These are phyloP conservation scores for Cerastis rubricosa DNA, from an alignment of 2,888 invertebrate genomes.

Conservation along the genomic window DNA sequence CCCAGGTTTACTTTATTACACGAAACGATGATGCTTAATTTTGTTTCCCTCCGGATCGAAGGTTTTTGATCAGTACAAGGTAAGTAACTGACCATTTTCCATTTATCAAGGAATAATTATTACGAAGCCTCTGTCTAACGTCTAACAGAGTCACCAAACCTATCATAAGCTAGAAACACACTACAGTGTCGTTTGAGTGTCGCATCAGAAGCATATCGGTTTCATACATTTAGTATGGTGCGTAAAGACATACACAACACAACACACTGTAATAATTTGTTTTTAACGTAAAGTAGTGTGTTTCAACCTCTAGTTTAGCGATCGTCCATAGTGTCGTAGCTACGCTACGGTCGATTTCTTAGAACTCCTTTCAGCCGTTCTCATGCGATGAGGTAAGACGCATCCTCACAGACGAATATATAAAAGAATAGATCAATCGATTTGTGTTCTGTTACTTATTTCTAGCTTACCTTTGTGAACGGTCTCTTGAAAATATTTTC, in stretches of 20 bases:
- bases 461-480: neutral
- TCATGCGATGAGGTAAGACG: conserved; percentile 16
- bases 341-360: neutral
- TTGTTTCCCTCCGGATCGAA: neutral
- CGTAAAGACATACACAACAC: neutral
- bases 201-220: neutral
- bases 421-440: conserved; percentile 2
- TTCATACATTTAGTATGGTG: neutral
- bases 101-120: neutral
- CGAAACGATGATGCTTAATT: neutral
- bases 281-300: neutral
- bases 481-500: conserved; percentile 4
- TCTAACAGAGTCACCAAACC: neutral
- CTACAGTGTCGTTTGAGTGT: neutral
- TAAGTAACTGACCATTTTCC: neutral
- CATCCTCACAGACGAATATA: neutral
- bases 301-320: neutral
- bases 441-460: neutral
- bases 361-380: conserved; percentile 15
- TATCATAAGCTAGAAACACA: neutral
- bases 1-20: neutral
- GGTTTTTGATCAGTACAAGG: neutral
- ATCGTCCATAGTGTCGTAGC: conserved; percentile 8
- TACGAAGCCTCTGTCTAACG: neutral
- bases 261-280: neutral